phyloP scores from a whole-genome alignment of 2,888 invertebrate genomes.

The Volucella inflata region DNA sequence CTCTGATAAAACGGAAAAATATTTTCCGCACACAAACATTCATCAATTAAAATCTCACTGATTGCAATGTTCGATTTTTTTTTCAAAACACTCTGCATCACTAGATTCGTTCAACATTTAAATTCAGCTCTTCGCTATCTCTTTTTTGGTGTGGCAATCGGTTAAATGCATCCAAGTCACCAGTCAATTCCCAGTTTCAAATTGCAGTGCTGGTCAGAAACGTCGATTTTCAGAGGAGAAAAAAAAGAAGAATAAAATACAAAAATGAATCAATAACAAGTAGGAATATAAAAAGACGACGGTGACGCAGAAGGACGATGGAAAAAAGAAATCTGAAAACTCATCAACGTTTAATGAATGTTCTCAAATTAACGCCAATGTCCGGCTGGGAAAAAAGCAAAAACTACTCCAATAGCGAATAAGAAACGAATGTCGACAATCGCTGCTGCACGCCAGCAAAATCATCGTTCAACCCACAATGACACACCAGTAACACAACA shows the following conservation, averaged over 20 bases:
- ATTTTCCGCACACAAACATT: slow-evolving; percentile 42
- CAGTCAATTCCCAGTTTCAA: slow-evolving; percentile 48
- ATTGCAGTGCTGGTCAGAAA: slow-evolving; percentile 36
- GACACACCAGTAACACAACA: too few relatives aligned
- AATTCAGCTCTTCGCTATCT: slow-evolving; percentile 33
- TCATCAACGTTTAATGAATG: slow-evolving; percentile 72
- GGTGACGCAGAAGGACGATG: neutral
- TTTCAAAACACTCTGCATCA: slow-evolving; percentile 1
- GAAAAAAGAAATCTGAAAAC: slow-evolving; percentile 30
- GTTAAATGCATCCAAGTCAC: slow-evolving; percentile 55
- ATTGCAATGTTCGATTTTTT: slow-evolving; percentile 61
- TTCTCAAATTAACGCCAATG: slow-evolving; percentile 74
- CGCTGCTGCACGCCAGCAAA: slow-evolving; percentile 37
- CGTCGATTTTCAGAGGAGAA: slow-evolving; percentile 17
- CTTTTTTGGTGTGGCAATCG: slow-evolving; percentile 27
- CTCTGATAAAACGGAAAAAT: slow-evolving; percentile 4
- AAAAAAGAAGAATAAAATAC: neutral
- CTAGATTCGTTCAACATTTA: slow-evolving; percentile 28
- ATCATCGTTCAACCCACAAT: too few relatives aligned
- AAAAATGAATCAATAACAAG: slow-evolving; percentile 53
- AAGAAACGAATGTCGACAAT: slow-evolving; percentile 37
- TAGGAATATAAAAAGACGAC: too few relatives aligned
- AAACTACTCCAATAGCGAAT: neutral
- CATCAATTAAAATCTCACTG: slow-evolving; percentile 67
- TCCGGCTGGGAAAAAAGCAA: slow-evolving; percentile 43